Conservation (phyloP, 2,797 vertebrate genomes). For the Tokudaia tokunoshimensis region DNA sequence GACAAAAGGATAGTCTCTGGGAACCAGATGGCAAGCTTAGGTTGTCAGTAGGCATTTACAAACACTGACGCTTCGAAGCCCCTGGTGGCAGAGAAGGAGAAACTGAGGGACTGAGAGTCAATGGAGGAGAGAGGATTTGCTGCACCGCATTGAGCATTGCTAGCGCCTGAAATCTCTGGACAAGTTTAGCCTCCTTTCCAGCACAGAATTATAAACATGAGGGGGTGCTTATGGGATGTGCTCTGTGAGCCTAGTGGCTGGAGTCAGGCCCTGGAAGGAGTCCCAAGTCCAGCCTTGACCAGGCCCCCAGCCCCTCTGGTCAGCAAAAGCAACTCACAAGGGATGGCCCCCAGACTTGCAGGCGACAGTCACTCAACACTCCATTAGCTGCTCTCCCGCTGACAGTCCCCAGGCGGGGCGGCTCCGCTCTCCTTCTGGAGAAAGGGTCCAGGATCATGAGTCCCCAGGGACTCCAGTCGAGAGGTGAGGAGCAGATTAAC, state of each 20-base stretch:
- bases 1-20: not conserved
- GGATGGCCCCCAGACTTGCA: constrained; percentile 73
- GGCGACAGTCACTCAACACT: constrained; percentile 76
- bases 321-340: constrained; percentile 53
- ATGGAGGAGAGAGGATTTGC: not conserved
- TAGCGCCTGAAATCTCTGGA: not conserved
- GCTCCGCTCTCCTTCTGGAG: not conserved
- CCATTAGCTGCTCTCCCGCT: constrained; percentile 54
- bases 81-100: not conserved
- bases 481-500: not conserved
- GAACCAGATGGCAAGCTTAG: not conserved
- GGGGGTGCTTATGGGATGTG: not conserved
- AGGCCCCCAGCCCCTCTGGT: constrained; percentile 42
- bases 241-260: not conserved
- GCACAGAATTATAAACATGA: fast-evolving
- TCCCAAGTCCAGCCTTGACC: not conserved
- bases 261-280: constrained; percentile 11
- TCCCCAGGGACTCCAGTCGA: constrained; percentile 35
- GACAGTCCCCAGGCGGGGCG: constrained; percentile 58
- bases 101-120: not conserved
- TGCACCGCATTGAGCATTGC: not conserved
- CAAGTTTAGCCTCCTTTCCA: not conserved
- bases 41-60: not conserved
- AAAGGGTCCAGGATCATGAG: constrained; percentile 32
- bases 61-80: not conserved